A percentile compares a stretch with the other conserved stretches of the same genome.
Conservation (phyloP, 2,797 vertebrate species). For the Gobionotothen gibberifrons region DNA sequence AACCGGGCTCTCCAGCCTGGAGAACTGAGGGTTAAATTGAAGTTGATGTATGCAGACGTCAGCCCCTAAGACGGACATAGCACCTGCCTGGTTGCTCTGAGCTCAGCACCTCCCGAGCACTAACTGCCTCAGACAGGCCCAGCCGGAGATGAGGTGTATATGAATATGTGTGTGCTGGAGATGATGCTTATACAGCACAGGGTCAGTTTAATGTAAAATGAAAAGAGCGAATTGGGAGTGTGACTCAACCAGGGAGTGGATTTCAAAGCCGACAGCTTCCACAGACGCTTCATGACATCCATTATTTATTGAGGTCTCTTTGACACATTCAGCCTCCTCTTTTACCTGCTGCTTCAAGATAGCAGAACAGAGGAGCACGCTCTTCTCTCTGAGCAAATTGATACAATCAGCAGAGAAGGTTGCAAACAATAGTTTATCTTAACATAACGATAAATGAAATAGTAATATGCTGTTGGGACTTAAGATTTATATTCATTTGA, state of each 20-base stretch:
- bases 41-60: slow-evolving; percentile 71
- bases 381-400: slow-evolving; percentile 39
- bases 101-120: slow-evolving; percentile 48
- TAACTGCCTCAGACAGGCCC: slow-evolving; percentile 66
- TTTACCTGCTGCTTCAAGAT: slow-evolving; percentile 63
- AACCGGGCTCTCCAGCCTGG: slow-evolving; percentile 33
- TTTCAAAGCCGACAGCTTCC: slow-evolving; percentile 75
- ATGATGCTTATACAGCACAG: slow-evolving; percentile 45
- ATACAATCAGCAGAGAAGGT: slow-evolving; percentile 36
- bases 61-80: slow-evolving; percentile 63
- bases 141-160: slow-evolving; percentile 49
- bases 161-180: slow-evolving; percentile 1
- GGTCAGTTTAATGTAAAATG: slow-evolving; percentile 71
- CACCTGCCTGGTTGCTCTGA: slow-evolving; percentile 65
- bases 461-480: background rate
- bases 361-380: slow-evolving; percentile 15
- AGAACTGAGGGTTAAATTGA: slow-evolving; percentile 67
- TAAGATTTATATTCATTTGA: slow-evolving; percentile 11
- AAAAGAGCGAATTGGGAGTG: slow-evolving; percentile 60
- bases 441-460: background rate
- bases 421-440: slow-evolving; percentile 1
- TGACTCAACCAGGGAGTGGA: slow-evolving; percentile 67
- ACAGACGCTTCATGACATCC: slow-evolving; percentile 70
- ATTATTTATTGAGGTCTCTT: slow-evolving; percentile 74
- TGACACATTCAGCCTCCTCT: slow-evolving; percentile 62